Base-by-base conservation (phyloP, 2,113 vertebrate species). In the Leptocoma aspasia region DNA sequence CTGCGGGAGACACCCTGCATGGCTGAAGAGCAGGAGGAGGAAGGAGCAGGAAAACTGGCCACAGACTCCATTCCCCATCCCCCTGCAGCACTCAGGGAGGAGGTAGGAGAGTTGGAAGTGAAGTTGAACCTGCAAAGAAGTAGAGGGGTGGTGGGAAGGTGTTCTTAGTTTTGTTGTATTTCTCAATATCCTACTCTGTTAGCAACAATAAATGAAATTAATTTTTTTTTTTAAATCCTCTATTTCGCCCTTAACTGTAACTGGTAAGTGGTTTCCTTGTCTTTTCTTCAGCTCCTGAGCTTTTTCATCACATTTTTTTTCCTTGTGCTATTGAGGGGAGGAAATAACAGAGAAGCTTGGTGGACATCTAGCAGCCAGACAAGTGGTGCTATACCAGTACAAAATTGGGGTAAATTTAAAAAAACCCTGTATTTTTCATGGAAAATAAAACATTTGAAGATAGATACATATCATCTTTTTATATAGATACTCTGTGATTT, bases 41-140 rank as follows among this genome's bases (percentile, higher is more conserved):
- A 80, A 66, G 5, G 16, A 78, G 44, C 2, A 7, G 39, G 13
- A 72, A 77, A 47, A 49, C 31, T 33, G 37, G 42, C 6, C 5
- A 42, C 21, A 66, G 53, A 18, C 9, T 13, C 5, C 10, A 79
- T 30, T 53, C 33, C 18, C 5, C 5, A 24, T 22, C 2, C 13
- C 13, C 7, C 6, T 42, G 9, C 0, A 1, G 13, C 5, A 22
- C 7, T 5, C 1, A 0, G 4, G 1, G 10, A 77, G 17, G 8
- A 79, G 15, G 9, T 3, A 45, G 15, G 56, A 75, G 13, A 61
- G 13, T 6, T 17, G 4, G 11, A 70, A 82, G 37, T 42, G 10
- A 57, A 64, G 39, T 1, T 49, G 11, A 86, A 27, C 20, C 41
- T 80, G 10, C 4, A 31, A 86, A 70, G 24, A 44, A 37, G 8